phyloP scores from a whole-genome alignment of 1,140 invertebrate genomes.

The Ips nitidus region DNA sequence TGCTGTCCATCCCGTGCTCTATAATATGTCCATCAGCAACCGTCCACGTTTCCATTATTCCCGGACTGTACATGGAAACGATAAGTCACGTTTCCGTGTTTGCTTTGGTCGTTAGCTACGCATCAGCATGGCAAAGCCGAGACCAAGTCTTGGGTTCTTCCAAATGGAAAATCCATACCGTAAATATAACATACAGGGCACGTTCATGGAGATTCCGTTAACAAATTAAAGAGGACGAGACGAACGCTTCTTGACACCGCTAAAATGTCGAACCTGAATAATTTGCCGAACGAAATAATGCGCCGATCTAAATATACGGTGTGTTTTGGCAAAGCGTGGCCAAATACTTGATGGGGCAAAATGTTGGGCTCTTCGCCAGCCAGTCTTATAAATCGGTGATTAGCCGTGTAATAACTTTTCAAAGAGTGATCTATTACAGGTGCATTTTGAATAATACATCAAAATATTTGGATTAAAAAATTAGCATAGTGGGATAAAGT shows the following conservation, averaged over 20 bases:
- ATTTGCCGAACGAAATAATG: neutral
- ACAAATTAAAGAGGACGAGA: neutral
- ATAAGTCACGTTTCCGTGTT: slow-evolving; percentile 32
- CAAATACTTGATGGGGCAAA: slow-evolving; percentile 20
- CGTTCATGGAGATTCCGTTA: slow-evolving; percentile 3
- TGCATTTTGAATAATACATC: too few species aligned
- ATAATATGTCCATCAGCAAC: slow-evolving; percentile 1
- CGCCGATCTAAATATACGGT: slow-evolving; percentile 24
- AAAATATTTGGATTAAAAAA: too few species aligned
- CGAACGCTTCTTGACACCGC: neutral
- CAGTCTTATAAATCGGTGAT: neutral
- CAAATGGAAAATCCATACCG: slow-evolving; percentile 23
- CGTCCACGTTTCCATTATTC: slow-evolving; percentile 2
- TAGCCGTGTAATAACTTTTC: too few species aligned
- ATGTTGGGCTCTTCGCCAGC: slow-evolving; percentile 20
- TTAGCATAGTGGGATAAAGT: too few species aligned
- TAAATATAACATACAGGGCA: slow-evolving; percentile 20
- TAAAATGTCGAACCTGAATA: slow-evolving; percentile 1
- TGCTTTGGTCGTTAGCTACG: slow-evolving; percentile 30
- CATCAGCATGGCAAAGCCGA: slow-evolving; percentile 21
- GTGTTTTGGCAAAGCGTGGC: slow-evolving; percentile 21
- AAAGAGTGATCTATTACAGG: too few species aligned
- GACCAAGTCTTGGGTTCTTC: slow-evolving; percentile 4
- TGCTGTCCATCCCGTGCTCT: neutral
- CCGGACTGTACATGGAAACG: slow-evolving; percentile 25